These are phyloP conservation scores for Heliconius charithonia DNA, from an alignment of 2,888 invertebrate species.

Conservation along the genomic window DNA sequence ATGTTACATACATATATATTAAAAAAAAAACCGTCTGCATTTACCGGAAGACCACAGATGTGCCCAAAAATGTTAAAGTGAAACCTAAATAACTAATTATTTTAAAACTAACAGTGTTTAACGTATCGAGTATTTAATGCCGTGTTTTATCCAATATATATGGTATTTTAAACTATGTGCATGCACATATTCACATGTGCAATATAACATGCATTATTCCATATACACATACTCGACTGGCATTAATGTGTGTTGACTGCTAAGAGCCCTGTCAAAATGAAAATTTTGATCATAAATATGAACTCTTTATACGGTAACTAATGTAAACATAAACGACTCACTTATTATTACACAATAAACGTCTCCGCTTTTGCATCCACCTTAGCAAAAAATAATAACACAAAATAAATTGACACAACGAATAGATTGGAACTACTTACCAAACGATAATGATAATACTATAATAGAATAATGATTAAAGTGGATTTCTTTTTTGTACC, in stretches of 20 bases:
- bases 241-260: slow-evolving; percentile 84
- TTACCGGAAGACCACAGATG: slow-evolving; percentile 38
- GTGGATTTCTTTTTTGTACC: slow-evolving; percentile 69
- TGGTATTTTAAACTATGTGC: slow-evolving; percentile 72
- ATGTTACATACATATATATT: not conserved
- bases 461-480: slow-evolving; percentile 47
- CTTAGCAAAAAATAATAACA: slow-evolving; percentile 81
- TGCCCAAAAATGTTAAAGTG: slow-evolving; percentile 41
- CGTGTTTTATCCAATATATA: slow-evolving; percentile 47
- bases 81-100: slow-evolving; percentile 27
- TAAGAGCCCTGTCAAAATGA: slow-evolving; percentile 84
- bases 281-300: slow-evolving; percentile 80
- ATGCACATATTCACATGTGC: slow-evolving; percentile 69
- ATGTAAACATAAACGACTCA: slow-evolving; percentile 80
- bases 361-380: slow-evolving; percentile 82
- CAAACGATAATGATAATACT: slow-evolving; percentile 58
- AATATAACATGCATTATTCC: slow-evolving; percentile 81
- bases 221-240: slow-evolving; percentile 83
- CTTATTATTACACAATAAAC: slow-evolving; percentile 83
- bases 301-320: slow-evolving; percentile 74
- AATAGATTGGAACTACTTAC: slow-evolving; percentile 73
- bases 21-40: slow-evolving; percentile 39
- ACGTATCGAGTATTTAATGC: slow-evolving; percentile 36
- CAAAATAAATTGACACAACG: slow-evolving; percentile 75
- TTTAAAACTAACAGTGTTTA: slow-evolving; percentile 41